These are phyloP conservation scores for Heliocidaris tuberculata DNA, from an alignment of 35 echinoderm and acorn worm genomes.

Conservation along the genomic window DNA sequence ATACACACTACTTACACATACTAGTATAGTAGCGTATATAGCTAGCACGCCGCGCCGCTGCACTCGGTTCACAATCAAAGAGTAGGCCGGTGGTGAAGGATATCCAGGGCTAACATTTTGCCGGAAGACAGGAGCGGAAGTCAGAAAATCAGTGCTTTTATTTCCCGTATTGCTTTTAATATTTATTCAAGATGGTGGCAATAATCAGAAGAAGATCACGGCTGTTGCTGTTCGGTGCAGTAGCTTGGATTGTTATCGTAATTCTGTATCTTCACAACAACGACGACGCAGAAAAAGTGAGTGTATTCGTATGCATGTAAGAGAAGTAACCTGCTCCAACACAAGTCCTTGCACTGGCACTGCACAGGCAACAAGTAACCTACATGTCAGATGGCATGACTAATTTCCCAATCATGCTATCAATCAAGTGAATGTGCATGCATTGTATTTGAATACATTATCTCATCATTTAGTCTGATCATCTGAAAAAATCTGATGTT, in stretches of 20 bases:
- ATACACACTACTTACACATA: too few species aligned
- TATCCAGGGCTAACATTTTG: background rate
- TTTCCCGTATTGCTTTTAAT: background rate
- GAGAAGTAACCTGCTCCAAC: too few species aligned
- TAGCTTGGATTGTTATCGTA: conserved; percentile 76
- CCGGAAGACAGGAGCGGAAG: conserved; percentile 36
- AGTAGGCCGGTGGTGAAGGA: background rate
- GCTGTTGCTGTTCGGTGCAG: conserved; percentile 63
- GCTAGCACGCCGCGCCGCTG: background rate
- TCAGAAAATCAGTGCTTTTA: background rate
- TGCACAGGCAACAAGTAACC: too few species aligned
- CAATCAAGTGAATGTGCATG: too few species aligned
- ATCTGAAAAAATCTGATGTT: too few species aligned
- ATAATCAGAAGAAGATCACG: conserved; percentile 79
- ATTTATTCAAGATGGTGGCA: conserved; percentile 34
- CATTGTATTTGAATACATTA: too few species aligned
- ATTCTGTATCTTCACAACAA: conserved; percentile 83
- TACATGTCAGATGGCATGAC: too few species aligned
- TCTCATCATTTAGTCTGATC: too few species aligned
- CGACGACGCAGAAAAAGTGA: conserved; percentile 31
- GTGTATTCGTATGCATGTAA: background rate
- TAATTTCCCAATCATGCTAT: too few species aligned
- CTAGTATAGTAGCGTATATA: too few species aligned
- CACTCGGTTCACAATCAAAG: background rate
- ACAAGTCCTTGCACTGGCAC: too few species aligned